Conservation (phyloP, 1,140 invertebrate genomes). For the Listronotus oregonensis region DNA sequence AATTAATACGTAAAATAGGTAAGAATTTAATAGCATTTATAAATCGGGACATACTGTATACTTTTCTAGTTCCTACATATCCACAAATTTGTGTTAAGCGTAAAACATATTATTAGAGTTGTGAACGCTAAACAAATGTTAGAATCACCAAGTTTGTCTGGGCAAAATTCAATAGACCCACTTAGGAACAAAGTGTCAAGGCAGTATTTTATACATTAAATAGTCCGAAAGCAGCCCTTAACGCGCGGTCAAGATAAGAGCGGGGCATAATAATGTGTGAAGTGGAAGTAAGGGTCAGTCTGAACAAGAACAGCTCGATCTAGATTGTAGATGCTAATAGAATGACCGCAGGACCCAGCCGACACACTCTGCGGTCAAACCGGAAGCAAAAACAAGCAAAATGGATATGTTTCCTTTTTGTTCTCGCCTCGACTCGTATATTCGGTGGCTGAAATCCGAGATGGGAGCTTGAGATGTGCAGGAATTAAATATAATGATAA, state of each 20-base stretch:
- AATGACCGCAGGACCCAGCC: conserved; percentile 51
- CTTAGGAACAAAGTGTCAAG: conserved; percentile 35
- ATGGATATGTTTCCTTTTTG: conserved; percentile 58
- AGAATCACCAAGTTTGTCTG: conserved; percentile 12
- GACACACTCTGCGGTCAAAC: conserved; percentile 30
- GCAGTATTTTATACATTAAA: conserved; percentile 37
- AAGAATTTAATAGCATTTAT: too few relatives aligned
- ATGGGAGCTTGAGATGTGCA: conserved; percentile 32
- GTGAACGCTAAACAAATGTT: background rate
- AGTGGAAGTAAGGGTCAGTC: conserved; percentile 47
- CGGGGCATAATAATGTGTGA: conserved; percentile 51
- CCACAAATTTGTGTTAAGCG: too few relatives aligned
- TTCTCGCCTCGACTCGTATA: conserved; percentile 46
- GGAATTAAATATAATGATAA: conserved; percentile 48
- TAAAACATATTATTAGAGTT: too few relatives aligned
- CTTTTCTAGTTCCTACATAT: too few relatives aligned
- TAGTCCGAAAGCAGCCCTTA: conserved; percentile 11
- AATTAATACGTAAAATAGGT: too few relatives aligned
- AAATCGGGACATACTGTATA: too few relatives aligned
- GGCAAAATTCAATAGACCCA: conserved; percentile 26
- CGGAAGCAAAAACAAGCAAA: conserved; percentile 56
- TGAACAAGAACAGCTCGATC: conserved; percentile 53
- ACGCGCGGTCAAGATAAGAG: conserved; percentile 46
- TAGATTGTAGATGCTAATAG: conserved; percentile 58
- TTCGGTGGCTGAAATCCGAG: conserved; percentile 38